phyloP scores from a whole-genome alignment of 2,888 invertebrate species.

The Malthinus flaveolus region DNA sequence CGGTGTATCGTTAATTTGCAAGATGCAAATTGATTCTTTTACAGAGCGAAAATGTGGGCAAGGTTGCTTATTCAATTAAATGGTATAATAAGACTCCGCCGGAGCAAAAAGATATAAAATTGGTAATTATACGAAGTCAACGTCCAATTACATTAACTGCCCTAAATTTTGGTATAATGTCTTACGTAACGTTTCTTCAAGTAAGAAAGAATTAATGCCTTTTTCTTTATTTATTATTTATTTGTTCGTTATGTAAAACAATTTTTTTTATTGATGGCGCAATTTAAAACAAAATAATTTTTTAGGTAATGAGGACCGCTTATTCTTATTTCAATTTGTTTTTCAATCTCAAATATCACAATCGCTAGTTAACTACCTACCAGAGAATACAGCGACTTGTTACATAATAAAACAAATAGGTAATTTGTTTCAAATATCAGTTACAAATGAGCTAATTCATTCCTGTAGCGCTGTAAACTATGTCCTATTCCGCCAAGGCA shows the following conservation, averaged over 20 bases:
- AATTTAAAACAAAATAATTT: too few relatives aligned
- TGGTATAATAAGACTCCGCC: conserved; percentile 25
- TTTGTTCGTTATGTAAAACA: background rate
- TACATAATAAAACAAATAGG: too few relatives aligned
- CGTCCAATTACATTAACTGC: conserved; percentile 33
- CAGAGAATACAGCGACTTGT: too few relatives aligned
- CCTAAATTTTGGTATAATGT: conserved; percentile 30
- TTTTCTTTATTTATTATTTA: background rate
- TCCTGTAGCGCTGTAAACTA: too few relatives aligned
- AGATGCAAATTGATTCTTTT: conserved; percentile 7
- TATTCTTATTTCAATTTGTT: conserved; percentile 34
- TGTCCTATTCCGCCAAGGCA: too few relatives aligned
- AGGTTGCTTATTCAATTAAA: conserved; percentile 23
- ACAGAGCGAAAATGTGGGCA: conserved; percentile 29
- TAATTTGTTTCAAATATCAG: too few relatives aligned
- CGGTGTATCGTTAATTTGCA: background rate
- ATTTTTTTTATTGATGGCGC: too few relatives aligned
- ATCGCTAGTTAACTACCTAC: too few relatives aligned
- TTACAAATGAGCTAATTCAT: too few relatives aligned
- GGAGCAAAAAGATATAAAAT: conserved; percentile 25
- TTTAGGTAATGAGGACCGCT: conserved; percentile 31
- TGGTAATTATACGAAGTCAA: conserved; percentile 31
- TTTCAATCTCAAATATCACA: conserved; percentile 24
- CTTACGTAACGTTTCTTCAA: conserved; percentile 29
- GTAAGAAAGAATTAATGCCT: conserved; percentile 12